Base-by-base conservation (phyloP, 2,888 invertebrate genomes). In the Zygaena filipendulae region DNA sequence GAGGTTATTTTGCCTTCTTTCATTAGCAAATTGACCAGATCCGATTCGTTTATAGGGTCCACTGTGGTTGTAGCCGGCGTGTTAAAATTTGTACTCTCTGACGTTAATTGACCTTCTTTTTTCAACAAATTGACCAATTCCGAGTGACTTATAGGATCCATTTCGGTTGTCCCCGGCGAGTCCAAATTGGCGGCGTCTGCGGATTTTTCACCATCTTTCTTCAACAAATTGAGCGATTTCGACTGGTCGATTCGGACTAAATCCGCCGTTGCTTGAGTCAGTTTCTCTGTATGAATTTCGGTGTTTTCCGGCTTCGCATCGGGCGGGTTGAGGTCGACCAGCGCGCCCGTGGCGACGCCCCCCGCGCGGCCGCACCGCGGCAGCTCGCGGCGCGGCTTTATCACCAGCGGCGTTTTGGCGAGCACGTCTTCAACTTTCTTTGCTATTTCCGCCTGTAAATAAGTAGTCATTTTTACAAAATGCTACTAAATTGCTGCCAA, bases 371-470 rank as follows among this genome's bases (percentile, higher is more conserved):
- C 63, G 8, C 74, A 52, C 6, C 63, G 48, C 0, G 74, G 72
- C 19, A 68, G 44, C 28, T 64, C 67, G 0, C 66, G 47, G 0
- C 72, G 53, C 2, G 75, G 74, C 38, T 59, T 59, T 18, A 79
- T 70, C 36, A 85, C 83, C 2, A 93, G 68, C 0, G 95, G 95
- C 0, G 90, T 91, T 40, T 87, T 84, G 13, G 84, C 82, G 21
- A 93, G 66, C 1, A 91, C 88, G 25, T 83, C 82, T 36, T 86
- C 75, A 7, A 95, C 88, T 67, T 90, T 88, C 28, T 84, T 82
- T 13, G 83, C 81, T 25, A 95, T 87, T 59, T 87, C 88, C 30
- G 87, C 85, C 84, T 90, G 77, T 39, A 64, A 67, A 43, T 23
- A 18, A 11, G n/a, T n/a, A n/a, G n/a, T n/a, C n/a, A n/a, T n/a